Evolutionary conservation across 1,140 invertebrate genomes (phyloP).

Genomic region (Atta cephalotes): DNA sequence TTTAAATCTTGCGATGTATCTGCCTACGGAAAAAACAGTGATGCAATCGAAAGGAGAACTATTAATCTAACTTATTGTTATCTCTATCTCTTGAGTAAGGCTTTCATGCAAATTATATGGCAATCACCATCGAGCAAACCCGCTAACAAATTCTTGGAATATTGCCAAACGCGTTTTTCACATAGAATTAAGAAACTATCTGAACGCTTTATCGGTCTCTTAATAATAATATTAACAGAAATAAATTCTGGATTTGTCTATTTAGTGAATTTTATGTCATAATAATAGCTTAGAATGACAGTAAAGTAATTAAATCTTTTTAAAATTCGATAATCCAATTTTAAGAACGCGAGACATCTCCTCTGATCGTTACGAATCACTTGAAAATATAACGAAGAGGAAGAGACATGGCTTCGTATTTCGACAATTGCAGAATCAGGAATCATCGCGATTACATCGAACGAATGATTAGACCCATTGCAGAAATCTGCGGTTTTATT

Average conservation of each 20-base stretch:
- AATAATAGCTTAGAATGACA: background rate
- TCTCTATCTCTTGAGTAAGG: conserved; percentile 44
- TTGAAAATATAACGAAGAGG: background rate
- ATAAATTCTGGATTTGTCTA: background rate
- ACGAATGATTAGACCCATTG: conserved; percentile 59
- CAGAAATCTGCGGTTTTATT: conserved; percentile 85
- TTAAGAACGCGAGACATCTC: background rate
- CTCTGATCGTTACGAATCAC: background rate
- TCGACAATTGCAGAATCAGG: conserved; percentile 40
- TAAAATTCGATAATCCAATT: background rate
- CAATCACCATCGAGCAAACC: background rate
- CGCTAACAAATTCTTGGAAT: background rate
- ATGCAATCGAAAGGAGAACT: conserved; percentile 9
- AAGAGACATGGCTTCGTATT: background rate
- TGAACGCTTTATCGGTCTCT: background rate
- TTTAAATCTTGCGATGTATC: conserved; percentile 35
- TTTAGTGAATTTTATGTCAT: background rate
- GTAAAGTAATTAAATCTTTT: background rate
- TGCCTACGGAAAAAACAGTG: background rate
- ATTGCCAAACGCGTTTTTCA: conserved; percentile 24
- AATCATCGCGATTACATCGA: conserved; percentile 49
- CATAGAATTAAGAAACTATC: background rate
- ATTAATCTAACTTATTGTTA: conserved; percentile 34
- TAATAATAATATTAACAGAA: background rate
- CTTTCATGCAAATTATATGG: conserved; percentile 40